Evolutionary conservation across 2,888 invertebrate species (phyloP), one percentile per base, ranked within the genome.

Genomic region (Hymenopus coronatus): DNA sequence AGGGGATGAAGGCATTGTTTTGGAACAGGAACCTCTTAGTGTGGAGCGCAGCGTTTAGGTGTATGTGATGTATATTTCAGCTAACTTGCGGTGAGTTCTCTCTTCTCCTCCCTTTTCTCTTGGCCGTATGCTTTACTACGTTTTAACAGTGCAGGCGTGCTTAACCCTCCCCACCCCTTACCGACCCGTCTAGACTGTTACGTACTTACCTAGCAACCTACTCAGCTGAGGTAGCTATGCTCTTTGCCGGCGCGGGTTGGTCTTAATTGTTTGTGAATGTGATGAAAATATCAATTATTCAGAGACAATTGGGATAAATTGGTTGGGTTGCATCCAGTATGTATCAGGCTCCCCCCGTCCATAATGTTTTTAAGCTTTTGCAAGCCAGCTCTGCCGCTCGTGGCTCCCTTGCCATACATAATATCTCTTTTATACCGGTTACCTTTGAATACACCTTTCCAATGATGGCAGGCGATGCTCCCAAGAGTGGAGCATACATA

Each of bases 281-380:
- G 90, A 90, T 90, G 90, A 90, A 90, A 90, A 88, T 90, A 90
- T 90, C 90, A 90, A 90, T 90, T 90, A 90, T 90, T 90, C 90
- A 90, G 88, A 89, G 82, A 88, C 90, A 90, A 89, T 90, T 89
- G 90, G 89, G 87, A 90, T 89, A 89, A 89, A 90, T 90, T 90
- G 90, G 88, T 90, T 88, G 90, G 33, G 82, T 84, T 85, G 84
- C 84, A 84, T 88, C 70, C 28, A 88, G 70, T 88, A 84, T 84
- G 84, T 88, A 88, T 54, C 83, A 84, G 28, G 27, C 88, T 82
- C 40, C n/a, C 28, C 70, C 82, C 28, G 82, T 84, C 84, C 87
- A 89, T 89, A 87, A 85, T 86, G 89, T 89, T 89, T 89, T 89
- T 89, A 89, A 89, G 89, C 89, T 89, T 87, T 86, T 86, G 89